Percentiles rank a stretch among this genome's conserved stretches.
These are phyloP conservation scores for Stenodera caucasica DNA, from an alignment of 2,888 invertebrate genomes.

Conservation along the genomic window DNA sequence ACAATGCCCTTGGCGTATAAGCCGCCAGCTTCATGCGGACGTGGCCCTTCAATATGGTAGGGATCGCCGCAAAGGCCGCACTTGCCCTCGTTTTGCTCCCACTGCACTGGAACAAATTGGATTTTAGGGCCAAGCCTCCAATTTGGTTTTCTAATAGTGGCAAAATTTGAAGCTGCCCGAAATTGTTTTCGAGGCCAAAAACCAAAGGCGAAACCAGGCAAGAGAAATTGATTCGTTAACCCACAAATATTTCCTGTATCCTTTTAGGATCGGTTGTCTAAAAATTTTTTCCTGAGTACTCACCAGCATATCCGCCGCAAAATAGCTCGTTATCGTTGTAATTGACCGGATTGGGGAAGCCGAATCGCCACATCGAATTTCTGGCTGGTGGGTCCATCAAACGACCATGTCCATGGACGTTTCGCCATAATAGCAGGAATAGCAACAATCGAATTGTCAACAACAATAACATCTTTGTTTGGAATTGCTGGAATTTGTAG, in stretches of 20 bases:
- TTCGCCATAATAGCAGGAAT: conserved; percentile 32
- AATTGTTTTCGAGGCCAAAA: too few relatives aligned
- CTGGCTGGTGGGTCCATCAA: conserved; percentile 85
- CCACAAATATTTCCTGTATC: too few relatives aligned
- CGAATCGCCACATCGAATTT: conserved; percentile 86
- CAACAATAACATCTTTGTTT: background rate
- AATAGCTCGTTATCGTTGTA: conserved; percentile 88
- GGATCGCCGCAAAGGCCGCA: conserved; percentile 88
- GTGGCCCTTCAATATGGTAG: conserved; percentile 60
- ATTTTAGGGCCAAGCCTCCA: too few relatives aligned
- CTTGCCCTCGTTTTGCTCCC: conserved; percentile 78
- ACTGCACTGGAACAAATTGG: conserved; percentile 80
- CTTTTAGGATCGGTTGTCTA: too few relatives aligned
- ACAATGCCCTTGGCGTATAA: conserved; percentile 80
- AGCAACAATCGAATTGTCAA: conserved; percentile 10
- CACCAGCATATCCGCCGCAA: conserved; percentile 89
- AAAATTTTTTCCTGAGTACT: too few relatives aligned
- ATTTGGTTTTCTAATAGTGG: too few relatives aligned
- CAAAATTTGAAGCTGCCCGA: too few relatives aligned
- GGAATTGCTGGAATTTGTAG: background rate
- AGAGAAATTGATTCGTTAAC: too few relatives aligned
- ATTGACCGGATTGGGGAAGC: conserved; percentile 84
- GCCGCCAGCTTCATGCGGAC: conserved; percentile 82
- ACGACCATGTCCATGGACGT: conserved; percentile 69
- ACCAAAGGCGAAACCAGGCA: too few relatives aligned